These are phyloP conservation scores for Choreutis nemorana DNA, from an alignment of 2,888 invertebrate genomes.

Conservation along the genomic window DNA sequence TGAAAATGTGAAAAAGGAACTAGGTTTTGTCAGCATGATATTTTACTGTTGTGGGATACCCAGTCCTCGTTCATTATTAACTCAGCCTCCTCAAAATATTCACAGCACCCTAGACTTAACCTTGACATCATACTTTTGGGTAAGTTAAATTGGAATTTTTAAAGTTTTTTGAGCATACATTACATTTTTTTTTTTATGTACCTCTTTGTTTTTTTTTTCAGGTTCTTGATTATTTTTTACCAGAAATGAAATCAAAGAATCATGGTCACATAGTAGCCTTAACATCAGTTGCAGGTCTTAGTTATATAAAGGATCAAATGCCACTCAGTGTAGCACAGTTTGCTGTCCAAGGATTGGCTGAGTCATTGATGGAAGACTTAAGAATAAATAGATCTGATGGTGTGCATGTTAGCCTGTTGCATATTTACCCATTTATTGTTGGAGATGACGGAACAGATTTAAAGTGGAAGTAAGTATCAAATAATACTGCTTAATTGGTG, in stretches of 20 bases:
- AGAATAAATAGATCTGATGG: constrained; percentile 62
- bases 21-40: constrained; percentile 68
- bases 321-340: constrained; percentile 71
- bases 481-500: neutral
- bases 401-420: constrained; percentile 67
- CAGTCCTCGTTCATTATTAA: constrained; percentile 62
- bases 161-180: neutral
- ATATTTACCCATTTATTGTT: constrained; percentile 71
- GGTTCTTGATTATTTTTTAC: constrained; percentile 68
- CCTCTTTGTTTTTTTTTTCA: constrained; percentile 21
- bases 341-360: constrained; percentile 71
- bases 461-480: constrained; percentile 50
- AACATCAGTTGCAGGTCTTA: constrained; percentile 70
- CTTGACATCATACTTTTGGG: constrained; percentile 71
- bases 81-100: constrained; percentile 57
- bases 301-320: constrained; percentile 65
- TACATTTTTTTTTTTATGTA: neutral
- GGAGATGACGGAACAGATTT: constrained; percentile 62
- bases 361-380: constrained; percentile 69
- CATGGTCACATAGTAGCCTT: constrained; percentile 69
- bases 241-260: constrained; percentile 65
- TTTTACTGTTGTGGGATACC: constrained; percentile 72
- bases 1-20: constrained; percentile 46
- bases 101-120: constrained; percentile 65
- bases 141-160: no score